phyloP scores from a whole-genome alignment of 2,888 invertebrate species.

The Bombylius major region DNA sequence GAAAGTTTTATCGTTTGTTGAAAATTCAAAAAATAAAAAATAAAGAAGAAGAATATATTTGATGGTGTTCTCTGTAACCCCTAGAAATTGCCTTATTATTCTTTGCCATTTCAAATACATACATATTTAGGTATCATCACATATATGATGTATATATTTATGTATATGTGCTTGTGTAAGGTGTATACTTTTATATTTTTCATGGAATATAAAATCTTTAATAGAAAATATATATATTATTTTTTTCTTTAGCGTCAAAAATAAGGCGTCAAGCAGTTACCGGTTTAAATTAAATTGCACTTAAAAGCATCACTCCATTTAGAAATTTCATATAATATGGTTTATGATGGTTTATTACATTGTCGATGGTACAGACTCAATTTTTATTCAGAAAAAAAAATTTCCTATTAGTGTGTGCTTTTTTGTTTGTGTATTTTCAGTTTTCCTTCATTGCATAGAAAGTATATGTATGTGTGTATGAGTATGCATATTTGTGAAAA shows the following conservation, averaged over 20 bases:
- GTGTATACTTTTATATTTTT: neutral
- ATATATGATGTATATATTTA: neutral
- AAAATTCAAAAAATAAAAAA: too few species aligned
- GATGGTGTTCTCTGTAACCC: neutral
- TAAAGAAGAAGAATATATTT: too few species aligned
- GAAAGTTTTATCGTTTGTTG: conserved; percentile 5
- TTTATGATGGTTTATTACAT: neutral
- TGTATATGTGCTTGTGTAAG: neutral
- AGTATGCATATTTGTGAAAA: too few species aligned
- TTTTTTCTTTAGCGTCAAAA: neutral
- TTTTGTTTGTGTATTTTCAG: too few species aligned
- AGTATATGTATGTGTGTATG: too few species aligned
- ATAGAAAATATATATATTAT: neutral
- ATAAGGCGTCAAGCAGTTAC: conserved; percentile 7
- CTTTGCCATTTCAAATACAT: conserved; percentile 7
- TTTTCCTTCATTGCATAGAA: too few species aligned
- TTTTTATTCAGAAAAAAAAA: conserved; percentile 2
- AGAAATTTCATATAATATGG: too few species aligned
- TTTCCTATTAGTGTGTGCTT: too few species aligned
- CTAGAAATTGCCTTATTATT: conserved; percentile 9
- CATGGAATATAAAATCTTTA: neutral
- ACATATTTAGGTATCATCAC: neutral
- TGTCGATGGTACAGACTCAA: conserved; percentile 3
- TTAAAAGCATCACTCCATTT: neutral
- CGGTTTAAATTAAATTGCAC: conserved; percentile 11